Conservation (phyloP, 2,888 invertebrate genomes). For the Sussaba pulchella region DNA sequence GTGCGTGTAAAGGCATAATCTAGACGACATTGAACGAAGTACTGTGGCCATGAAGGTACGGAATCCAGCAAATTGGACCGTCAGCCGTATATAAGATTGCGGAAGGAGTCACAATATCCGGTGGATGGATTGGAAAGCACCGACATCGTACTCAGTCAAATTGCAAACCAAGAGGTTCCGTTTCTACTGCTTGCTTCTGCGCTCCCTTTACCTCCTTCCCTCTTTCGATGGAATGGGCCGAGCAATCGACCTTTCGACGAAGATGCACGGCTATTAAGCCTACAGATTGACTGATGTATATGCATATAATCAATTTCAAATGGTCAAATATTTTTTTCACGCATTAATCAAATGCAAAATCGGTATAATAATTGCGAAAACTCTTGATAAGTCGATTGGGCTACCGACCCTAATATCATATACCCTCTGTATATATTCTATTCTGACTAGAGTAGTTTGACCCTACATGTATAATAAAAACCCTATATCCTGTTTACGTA, state of each 20-base stretch:
- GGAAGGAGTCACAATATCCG: conserved; percentile 77
- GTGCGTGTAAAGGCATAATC: not conserved
- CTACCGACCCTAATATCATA: too few species aligned
- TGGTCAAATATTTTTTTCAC: too few species aligned
- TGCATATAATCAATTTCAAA: too few species aligned
- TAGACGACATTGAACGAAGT: not conserved
- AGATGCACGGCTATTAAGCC: conserved; percentile 7
- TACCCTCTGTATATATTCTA: too few species aligned
- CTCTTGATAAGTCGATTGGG: too few species aligned
- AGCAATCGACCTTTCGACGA: conserved; percentile 17
- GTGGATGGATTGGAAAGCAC: conserved; percentile 74
- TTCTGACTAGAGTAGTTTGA: too few species aligned
- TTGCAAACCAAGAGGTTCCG: conserved; percentile 17
- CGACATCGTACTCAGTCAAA: conserved; percentile 45
- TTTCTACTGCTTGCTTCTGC: conserved; percentile 3
- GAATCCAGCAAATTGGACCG: conserved; percentile 31
- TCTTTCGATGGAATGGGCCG: conserved; percentile 1
- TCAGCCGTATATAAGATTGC: conserved; percentile 65
- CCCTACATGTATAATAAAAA: conserved; percentile 1
- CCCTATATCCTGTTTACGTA: conserved; percentile 16
- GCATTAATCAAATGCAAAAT: too few species aligned
- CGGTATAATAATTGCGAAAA: too few species aligned
- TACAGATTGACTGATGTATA: not conserved
- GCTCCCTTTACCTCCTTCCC: not conserved
- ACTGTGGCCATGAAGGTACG: conserved; percentile 7